phyloP scores from a whole-genome alignment of 2,113 vertebrate genomes.

The Chionis minor region DNA sequence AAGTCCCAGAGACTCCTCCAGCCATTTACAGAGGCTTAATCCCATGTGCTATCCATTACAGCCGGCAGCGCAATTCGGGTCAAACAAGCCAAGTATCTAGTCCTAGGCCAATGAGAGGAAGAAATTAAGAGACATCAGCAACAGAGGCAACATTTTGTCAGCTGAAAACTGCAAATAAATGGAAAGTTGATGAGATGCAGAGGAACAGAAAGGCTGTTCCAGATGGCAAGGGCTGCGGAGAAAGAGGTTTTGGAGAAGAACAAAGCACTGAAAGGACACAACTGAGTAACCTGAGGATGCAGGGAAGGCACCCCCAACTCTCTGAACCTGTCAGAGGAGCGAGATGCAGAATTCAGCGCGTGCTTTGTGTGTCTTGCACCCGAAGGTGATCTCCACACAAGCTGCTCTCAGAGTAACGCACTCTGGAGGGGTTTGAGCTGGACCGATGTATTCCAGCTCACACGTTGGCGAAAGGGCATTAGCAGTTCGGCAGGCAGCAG shows the following conservation, averaged over 20 bases:
- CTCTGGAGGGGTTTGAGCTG: neutral
- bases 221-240: neutral
- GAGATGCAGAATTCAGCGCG: neutral
- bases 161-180: neutral
- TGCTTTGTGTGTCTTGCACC: neutral
- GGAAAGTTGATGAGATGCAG: neutral
- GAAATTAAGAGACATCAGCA: neutral
- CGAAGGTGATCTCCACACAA: neutral
- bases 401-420: accelerated
- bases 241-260: neutral
- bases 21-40: neutral
- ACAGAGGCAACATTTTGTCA: neutral
- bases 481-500: neutral
- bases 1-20: neutral
- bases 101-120: neutral
- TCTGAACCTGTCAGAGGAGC: neutral
- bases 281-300: neutral
- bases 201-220: neutral
- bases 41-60: conserved; percentile 16
- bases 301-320: neutral
- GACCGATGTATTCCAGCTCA: neutral
- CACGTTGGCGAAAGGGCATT: neutral
- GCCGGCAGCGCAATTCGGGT: accelerated
- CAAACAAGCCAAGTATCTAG: neutral
- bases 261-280: neutral